Evolutionary conservation across 2,797 vertebrate genomes (phyloP).

Genomic region (Amphiprion clarkii): DNA sequence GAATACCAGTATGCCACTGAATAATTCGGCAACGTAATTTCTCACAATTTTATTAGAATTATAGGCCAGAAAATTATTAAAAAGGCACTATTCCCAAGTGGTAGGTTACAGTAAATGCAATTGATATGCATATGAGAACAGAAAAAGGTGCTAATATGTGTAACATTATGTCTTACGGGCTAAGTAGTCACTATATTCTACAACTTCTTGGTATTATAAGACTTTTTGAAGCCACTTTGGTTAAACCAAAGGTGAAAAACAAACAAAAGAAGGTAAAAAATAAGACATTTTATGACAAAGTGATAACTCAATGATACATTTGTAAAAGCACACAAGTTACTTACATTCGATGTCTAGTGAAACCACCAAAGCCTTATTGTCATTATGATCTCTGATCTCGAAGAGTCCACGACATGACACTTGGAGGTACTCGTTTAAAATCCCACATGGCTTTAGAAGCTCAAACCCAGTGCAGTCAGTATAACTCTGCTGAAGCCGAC

Average conservation of each 20-base stretch:
- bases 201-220: no score
- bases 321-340: slow-evolving; percentile 20
- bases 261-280: background rate
- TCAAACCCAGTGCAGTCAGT: background rate
- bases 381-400: slow-evolving; percentile 35
- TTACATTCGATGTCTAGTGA: slow-evolving; percentile 19
- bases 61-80: no score
- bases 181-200: no score
- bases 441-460: slow-evolving; percentile 1
- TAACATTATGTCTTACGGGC: no score
- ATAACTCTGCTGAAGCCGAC: fast-evolving
- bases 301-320: background rate
- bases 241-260: background rate
- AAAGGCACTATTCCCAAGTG: no score
- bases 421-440: background rate
- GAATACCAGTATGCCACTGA: no score
- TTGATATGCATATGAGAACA: no score
- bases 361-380: background rate
- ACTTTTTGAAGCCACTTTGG: background rate
- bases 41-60: no score
- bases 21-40: no score
- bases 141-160: no score
- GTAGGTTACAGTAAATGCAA: no score
- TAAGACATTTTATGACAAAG: background rate
- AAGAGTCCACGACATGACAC: slow-evolving; percentile 20